Evolutionary conservation across 53 echinoderm and acorn worm species (phyloP), one percentile per base, ranked within the genome.

Genomic region (Actinopyga echinites): DNA sequence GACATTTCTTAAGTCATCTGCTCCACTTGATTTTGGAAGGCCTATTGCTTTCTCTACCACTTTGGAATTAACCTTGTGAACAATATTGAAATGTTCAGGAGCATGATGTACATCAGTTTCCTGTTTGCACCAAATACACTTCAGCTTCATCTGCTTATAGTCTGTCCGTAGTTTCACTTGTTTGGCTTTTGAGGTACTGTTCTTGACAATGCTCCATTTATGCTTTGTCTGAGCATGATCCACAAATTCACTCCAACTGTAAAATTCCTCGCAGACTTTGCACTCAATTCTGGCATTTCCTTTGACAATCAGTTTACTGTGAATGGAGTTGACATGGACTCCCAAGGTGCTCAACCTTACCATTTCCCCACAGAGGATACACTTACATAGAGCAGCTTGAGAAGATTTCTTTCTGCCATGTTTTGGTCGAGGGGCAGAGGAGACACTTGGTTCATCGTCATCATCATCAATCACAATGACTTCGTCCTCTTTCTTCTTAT

Each of bases 151-250:
- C 58, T 61, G 34, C 22, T 59, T 23, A n/a, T 59, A 62, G 63
- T 80, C 81, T 23, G 13, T 23, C n/a, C 60, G 36, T 9, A 26
- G 58, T 19, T 22, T 37, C 35, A 59, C 81, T 15, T 35, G 22
- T 44, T 59, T 61, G 34, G 81, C 37, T 37, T 62, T 80, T 9
- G 60, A 36, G 60, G 63, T 5, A 62, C 40, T 62, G 62, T 80
- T 80, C 40, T 80, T 80, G 12, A 80, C 81, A 40, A 80, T 80
- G 22, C 81, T 80, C 81, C 81, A 80, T 30, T 80, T 80, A 61
- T 80, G 81, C 37, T 59, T 80, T 17, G 37, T 13, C 22, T 80
- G 81, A 33, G 81, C 81, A 42, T 80, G 81, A 36, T 80, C 81
- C 34, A 80, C 81, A 62, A 80, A 80, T 17, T 80, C 58, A 80